Conservation (phyloP, 2,113 vertebrate genomes). For the Xiphorhynchus elegans region DNA sequence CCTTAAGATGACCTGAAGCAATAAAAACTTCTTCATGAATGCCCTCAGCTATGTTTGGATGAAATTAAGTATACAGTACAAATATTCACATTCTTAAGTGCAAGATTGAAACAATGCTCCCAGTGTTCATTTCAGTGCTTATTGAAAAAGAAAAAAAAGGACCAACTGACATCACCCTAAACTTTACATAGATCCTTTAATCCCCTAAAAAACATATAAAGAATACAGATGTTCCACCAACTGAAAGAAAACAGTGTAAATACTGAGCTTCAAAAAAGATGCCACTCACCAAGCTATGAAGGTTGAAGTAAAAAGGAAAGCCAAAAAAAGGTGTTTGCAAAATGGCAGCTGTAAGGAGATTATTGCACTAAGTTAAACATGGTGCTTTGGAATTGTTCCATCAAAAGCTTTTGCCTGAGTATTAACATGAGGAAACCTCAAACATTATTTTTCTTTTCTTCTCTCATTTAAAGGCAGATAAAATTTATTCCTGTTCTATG, state of each 20-base stretch:
- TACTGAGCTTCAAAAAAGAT: conserved; percentile 63
- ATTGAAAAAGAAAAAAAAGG: neutral
- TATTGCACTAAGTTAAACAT: neutral
- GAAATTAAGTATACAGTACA: conserved; percentile 76
- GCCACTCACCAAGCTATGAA: conserved; percentile 22
- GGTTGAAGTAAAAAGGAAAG: neutral
- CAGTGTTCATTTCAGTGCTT: conserved; percentile 70
- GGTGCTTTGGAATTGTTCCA: neutral
- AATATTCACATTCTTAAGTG: conserved; percentile 77
- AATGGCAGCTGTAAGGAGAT: conserved; percentile 29
- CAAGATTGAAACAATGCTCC: conserved; percentile 73
- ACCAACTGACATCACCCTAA: conserved; percentile 69
- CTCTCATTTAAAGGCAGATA: neutral
- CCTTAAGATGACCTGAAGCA: conserved; percentile 58
- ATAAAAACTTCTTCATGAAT: conserved; percentile 69
- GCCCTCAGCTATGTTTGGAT: conserved; percentile 69
- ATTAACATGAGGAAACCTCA: conserved; percentile 13
- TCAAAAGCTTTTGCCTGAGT: neutral
- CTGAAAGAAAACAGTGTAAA: conserved; percentile 75
- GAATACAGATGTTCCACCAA: conserved; percentile 73
- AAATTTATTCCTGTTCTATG: neutral
- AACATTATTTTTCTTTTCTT: neutral
- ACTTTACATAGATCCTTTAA: conserved; percentile 70
- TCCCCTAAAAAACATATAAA: conserved; percentile 38
- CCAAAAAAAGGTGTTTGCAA: neutral